A percentile compares a stretch with the other conserved stretches of the same genome.
phyloP scores from a whole-genome alignment of 1,140 invertebrate species.

The Gryllus bimaculatus region DNA sequence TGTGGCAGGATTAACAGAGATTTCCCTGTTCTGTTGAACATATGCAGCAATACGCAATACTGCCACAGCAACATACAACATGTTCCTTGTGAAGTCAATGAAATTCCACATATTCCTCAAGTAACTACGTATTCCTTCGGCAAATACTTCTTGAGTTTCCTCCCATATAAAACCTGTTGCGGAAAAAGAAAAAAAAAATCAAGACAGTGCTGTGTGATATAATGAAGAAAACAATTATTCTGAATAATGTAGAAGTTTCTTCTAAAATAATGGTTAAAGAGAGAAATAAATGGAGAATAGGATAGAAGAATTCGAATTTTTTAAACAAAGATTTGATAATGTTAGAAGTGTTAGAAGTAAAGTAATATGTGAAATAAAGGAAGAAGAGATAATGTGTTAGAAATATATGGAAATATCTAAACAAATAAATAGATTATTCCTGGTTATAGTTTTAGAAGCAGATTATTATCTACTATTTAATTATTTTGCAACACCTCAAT shows the following conservation, averaged over 20 bases:
- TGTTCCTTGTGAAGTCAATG: constrained; percentile 85
- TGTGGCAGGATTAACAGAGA: constrained; percentile 48
- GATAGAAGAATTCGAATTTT: no score
- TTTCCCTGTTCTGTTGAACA: constrained; percentile 59
- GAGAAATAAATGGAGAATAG: no score
- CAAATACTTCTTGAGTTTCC: constrained; percentile 80
- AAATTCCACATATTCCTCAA: constrained; percentile 92
- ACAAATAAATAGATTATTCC: no score
- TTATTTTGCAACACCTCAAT: no score
- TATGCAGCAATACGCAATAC: constrained; percentile 67
- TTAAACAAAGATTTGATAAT: no score
- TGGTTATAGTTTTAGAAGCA: no score
- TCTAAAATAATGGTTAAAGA: no score
- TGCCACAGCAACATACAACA: constrained; percentile 69
- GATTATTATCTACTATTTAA: no score
- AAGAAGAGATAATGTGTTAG: not conserved
- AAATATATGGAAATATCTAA: not conserved
- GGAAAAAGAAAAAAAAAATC: constrained; percentile 21
- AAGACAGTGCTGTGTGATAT: constrained; percentile 2
- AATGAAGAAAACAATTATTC: no score
- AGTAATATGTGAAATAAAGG: no score
- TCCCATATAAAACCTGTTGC: constrained; percentile 79
- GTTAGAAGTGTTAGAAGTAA: no score
- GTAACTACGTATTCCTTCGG: constrained; percentile 73
- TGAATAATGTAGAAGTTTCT: no score